Conservation (phyloP, 2,797 vertebrate genomes). For the Sebastes aleutianus region DNA sequence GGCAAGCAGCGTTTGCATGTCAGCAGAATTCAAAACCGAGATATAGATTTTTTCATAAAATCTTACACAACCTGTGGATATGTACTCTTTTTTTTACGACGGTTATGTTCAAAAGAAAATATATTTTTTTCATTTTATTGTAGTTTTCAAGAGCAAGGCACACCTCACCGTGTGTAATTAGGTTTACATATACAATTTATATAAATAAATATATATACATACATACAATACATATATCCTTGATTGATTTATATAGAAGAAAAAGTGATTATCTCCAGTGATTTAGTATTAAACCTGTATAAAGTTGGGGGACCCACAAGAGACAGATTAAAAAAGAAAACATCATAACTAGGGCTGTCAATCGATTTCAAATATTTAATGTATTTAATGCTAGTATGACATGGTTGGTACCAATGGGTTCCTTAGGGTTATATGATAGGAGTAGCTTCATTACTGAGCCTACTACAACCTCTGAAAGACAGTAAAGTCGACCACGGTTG, state of each 20-base stretch:
- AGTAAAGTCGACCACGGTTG: no score
- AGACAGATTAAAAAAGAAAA: no score
- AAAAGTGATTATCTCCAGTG: no score
- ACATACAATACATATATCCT: not conserved
- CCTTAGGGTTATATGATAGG: no score
- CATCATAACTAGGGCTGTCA: no score
- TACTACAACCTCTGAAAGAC: no score
- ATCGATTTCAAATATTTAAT: no score
- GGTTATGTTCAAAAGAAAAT: not conserved
- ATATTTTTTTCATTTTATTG: not conserved
- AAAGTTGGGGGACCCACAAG: no score
- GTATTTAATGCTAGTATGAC: no score
- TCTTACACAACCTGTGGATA: slow-evolving; percentile 19
- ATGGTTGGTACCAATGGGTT: no score
- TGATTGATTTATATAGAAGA: not conserved
- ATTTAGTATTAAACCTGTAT: no score
- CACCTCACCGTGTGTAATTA: not conserved
- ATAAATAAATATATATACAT: not conserved
- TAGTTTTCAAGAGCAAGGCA: not conserved
- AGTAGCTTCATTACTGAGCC: no score
- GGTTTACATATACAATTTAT: not conserved
- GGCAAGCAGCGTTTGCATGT: not conserved
- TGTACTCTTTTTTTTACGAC: not conserved
- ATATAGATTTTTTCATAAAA: slow-evolving; percentile 19
- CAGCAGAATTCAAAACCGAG: slow-evolving; percentile 20